Evolutionary conservation across 2,888 invertebrate species (phyloP).

Genomic region (Aproaerema taeniolella): DNA sequence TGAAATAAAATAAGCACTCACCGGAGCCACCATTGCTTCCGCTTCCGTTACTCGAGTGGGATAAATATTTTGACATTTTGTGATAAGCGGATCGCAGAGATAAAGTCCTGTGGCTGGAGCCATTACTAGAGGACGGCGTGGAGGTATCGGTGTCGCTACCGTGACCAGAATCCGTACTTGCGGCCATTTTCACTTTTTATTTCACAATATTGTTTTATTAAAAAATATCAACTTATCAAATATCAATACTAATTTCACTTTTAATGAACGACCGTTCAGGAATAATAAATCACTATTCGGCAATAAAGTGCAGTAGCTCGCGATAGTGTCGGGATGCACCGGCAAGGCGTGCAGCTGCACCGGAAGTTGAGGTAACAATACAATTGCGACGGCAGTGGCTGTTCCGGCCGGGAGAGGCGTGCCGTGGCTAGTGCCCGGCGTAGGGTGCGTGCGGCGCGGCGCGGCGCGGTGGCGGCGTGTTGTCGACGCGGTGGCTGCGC

Average conservation of each 20-base stretch:
- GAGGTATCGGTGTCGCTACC: constrained; percentile 18
- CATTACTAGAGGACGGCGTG: constrained; percentile 15
- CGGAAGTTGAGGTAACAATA: constrained; percentile 39
- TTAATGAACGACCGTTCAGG: background rate
- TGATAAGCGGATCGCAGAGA: constrained; percentile 27
- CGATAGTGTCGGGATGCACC: background rate
- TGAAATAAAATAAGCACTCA: no score
- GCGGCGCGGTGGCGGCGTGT: constrained; percentile 28
- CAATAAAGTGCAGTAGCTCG: no score
- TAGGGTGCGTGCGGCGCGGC: constrained; percentile 36
- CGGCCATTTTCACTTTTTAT: constrained; percentile 12
- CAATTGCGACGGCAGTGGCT: constrained; percentile 25
- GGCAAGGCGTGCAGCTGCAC: constrained; percentile 28
- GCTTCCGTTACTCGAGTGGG: constrained; percentile 16
- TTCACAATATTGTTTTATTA: background rate
- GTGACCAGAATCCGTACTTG: constrained; percentile 15
- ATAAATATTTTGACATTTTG: constrained; percentile 27
- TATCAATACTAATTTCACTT: no score
- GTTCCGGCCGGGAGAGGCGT: constrained; percentile 15
- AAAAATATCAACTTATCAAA: no score
- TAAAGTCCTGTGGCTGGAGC: constrained; percentile 15
- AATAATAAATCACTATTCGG: no score
- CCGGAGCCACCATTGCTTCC: constrained; percentile 9
- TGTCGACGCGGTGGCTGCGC: constrained; percentile 32
- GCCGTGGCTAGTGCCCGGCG: constrained; percentile 40